A percentile compares a stretch with the other conserved stretches of the same genome.
These are phyloP conservation scores for Rhagophthalmus giganteus DNA, from an alignment of 2,888 invertebrate species.

Conservation along the genomic window DNA sequence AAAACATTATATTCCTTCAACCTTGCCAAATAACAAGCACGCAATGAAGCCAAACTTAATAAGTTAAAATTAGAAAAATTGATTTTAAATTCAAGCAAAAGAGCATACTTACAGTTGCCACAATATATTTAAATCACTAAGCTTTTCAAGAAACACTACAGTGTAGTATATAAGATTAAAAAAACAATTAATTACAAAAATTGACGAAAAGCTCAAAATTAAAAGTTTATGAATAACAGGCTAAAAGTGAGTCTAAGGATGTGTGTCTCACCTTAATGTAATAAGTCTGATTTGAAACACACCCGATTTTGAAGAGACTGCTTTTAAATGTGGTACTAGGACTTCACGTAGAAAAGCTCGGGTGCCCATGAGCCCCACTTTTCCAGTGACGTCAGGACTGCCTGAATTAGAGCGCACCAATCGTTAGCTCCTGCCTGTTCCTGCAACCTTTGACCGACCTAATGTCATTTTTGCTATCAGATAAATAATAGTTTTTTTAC, in stretches of 20 bases:
- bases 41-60: constrained; percentile 1
- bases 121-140: constrained; percentile 1
- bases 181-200: no score
- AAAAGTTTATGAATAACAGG: no score
- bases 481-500: constrained; percentile 10
- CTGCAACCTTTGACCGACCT: constrained; percentile 32
- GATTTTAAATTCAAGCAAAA: background rate
- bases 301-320: constrained; percentile 46
- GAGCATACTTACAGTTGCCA: no score
- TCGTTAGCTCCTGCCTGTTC: constrained; percentile 39
- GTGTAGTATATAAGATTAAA: no score
- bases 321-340: constrained; percentile 26
- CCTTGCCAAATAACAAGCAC: constrained; percentile 2
- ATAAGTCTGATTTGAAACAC: constrained; percentile 44
- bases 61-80: background rate
- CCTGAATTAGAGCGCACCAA: constrained; percentile 46
- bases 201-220: no score
- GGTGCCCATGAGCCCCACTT: constrained; percentile 39
- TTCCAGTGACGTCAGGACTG: constrained; percentile 47
- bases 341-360: constrained; percentile 44
- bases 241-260: no score
- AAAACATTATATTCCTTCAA: background rate
- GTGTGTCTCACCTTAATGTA: constrained; percentile 37
- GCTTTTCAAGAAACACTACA: constrained; percentile 9
- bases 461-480: constrained; percentile 18